Base-by-base conservation (phyloP, 1,140 invertebrate genomes). In the Drosophila yakuba region DNA sequence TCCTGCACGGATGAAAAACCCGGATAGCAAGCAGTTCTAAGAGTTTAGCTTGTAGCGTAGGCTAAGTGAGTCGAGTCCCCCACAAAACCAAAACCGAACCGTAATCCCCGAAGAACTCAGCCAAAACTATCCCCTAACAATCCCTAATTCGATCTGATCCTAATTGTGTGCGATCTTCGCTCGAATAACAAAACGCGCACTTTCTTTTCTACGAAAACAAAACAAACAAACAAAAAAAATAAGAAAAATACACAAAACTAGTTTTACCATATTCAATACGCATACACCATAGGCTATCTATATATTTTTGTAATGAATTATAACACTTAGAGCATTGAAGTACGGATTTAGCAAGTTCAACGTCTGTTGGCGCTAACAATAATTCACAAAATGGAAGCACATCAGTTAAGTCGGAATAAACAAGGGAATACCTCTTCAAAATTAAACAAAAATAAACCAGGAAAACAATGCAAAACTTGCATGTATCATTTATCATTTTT, bases 241-340 rank as follows among this genome's bases (percentile, higher is more conserved):
- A 60, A 56, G 15, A n/a, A 64, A 54, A 50, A 50, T 50, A 64
- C 44, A 69, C 60, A 58, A 43, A 68, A 74, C 41, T 75, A 58
- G 45, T 58, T 55, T 47, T 75, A 75, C 74, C 47, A 59, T 59
- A 52, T 64, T 74, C 44, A 61, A 44, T 56, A 77, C 36, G 38
- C 63, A 57, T 50, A 77, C 74, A 76, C 52, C 78, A 88, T 88
- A 86, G 83, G 75, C 83, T 86, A 86, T 64, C 51, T 74, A 71
- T 75, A 75, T 88, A 86, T 86, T 86, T 86, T 86, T 86, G 72
- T 86, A 86, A 89, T 86, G 83, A 88, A 86, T 76, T 86, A 55
- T 80, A 86, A 89, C 62, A 81, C 58, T 75, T 86, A 77, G 72
- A 62, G 76, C 75, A 86, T 88, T 86, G 79, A 74, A 86, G 83